These are phyloP conservation scores for Turritopsis dohrnii DNA, from an alignment of 30 jellyfish, hydroid and myxozoan genomes.

Conservation along the genomic window DNA sequence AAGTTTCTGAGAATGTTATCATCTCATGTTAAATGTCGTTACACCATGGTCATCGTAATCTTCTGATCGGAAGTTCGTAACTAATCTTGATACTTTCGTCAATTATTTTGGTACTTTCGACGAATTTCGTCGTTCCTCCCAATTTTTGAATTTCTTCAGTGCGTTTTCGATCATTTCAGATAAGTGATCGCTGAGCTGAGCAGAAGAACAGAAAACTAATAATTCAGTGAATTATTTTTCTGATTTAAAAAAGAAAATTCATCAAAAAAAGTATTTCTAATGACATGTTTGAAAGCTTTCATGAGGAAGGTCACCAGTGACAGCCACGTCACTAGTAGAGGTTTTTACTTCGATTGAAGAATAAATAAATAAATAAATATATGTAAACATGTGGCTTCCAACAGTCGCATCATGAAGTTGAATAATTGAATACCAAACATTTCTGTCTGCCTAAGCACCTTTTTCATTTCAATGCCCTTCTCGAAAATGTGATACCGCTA, in stretches of 20 bases:
- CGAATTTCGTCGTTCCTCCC: slow-evolving; percentile 49
- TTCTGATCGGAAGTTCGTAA: neutral
- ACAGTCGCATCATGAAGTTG: too few species aligned
- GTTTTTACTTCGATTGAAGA: neutral
- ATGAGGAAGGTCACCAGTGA: too few species aligned
- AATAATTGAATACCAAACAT: too few species aligned
- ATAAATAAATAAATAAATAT: neutral
- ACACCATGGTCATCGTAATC: neutral
- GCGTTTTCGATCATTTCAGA: slow-evolving; percentile 57
- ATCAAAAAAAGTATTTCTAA: neutral
- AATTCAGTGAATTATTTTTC: too few species aligned
- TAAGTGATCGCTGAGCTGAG: slow-evolving; percentile 47
- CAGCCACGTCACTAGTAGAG: neutral
- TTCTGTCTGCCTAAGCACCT: too few species aligned
- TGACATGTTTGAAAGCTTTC: neutral
- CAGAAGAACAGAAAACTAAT: neutral
- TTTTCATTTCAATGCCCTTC: too few species aligned
- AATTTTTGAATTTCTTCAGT: slow-evolving; percentile 41
- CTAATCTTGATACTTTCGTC: neutral
- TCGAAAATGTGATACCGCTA: too few species aligned
- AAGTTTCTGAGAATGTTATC: neutral
- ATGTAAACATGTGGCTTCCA: too few species aligned
- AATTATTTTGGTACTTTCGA: neutral
- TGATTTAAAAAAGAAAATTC: too few species aligned
- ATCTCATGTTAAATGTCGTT: neutral